Base-by-base conservation (phyloP, 2,888 invertebrate genomes). In the Acleris emargana region DNA sequence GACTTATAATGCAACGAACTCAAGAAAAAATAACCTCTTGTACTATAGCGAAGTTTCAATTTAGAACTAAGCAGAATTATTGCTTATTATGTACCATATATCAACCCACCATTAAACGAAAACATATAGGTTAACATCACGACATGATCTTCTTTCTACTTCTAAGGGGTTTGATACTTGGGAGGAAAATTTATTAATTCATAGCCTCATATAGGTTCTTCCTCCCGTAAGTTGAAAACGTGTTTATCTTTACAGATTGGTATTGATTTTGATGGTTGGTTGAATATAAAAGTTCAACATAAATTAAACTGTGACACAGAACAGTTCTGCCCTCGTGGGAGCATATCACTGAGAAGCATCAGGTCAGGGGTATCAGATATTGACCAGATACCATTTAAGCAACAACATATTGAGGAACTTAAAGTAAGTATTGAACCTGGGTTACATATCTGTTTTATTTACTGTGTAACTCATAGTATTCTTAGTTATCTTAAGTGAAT, bases 241-340 rank as follows among this genome's bases (percentile, higher is more conserved):
- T 42, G 32, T 49, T 59, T 45, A 57, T 51, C 61, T 84, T 85
- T 69, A 20, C 74, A 92, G 92, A 66, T 72, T 42, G 80, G 84
- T 63, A 82, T 96, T 69, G 96, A 97, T 77, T 95, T 95, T 76
- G 96, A 97, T 85, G 95, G 96, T 38, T 95, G 95, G 94, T 82
- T 96, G 20, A 94, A 94, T 68, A 93, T 97, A 72, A 94, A 95
- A 80, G 86, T 97, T 68, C 94, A 94, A 74, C 97, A 97, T 81
- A 93, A 95, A 2, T 78, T 96, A 57, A 93, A 83, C 70, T 92
- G 94, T 71, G 84, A 85, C n/a, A 84, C 88, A 7, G 88, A 93
- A 32, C 83, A 84, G 63, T 96, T 94, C 76, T 93, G 93, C 38
- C 93, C 94, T 58, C 92, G 97, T 62, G 96, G 96, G 9, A 95